These are phyloP conservation scores for Lithosia quadra DNA, from an alignment of 2,888 invertebrate genomes.

Conservation along the genomic window DNA sequence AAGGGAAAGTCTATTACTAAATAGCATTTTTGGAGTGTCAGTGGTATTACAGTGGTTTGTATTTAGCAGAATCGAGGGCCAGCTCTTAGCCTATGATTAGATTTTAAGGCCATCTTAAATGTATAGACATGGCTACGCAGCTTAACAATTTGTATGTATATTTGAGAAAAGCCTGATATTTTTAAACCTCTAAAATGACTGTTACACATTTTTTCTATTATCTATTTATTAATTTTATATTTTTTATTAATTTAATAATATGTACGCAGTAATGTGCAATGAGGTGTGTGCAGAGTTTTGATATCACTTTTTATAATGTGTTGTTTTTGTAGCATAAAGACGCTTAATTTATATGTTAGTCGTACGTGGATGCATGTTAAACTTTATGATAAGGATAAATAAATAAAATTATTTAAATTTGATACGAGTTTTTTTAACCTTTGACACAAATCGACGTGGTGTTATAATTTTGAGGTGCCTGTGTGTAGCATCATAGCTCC, in stretches of 20 bases:
- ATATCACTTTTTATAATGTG: constrained; percentile 39
- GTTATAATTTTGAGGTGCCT: too few species aligned
- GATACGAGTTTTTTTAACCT: constrained; percentile 29
- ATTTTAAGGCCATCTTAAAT: too few species aligned
- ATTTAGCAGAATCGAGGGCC: too few species aligned
- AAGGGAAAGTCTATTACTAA: too few species aligned
- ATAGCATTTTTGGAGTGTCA: too few species aligned
- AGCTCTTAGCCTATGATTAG: too few species aligned
- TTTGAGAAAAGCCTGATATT: not conserved
- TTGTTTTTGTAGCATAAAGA: constrained; percentile 68
- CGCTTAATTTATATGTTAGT: constrained; percentile 80
- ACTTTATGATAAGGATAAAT: constrained; percentile 75
- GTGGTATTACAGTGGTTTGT: too few species aligned
- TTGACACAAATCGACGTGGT: too few species aligned
- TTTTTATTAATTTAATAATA: constrained; percentile 2
- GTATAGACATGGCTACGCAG: not conserved
- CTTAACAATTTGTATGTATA: constrained; percentile 3
- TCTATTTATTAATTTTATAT: not conserved
- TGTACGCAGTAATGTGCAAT: constrained; percentile 25
- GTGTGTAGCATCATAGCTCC: too few species aligned
- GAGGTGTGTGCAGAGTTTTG: constrained; percentile 47
- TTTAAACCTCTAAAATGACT: not conserved
- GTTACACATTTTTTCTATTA: constrained; percentile 7
- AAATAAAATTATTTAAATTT: constrained; percentile 82
- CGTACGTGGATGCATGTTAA: constrained; percentile 80